Evolutionary conservation across 2,113 vertebrate genomes (phyloP).

Genomic region (Epinephelus lanceolatus): DNA sequence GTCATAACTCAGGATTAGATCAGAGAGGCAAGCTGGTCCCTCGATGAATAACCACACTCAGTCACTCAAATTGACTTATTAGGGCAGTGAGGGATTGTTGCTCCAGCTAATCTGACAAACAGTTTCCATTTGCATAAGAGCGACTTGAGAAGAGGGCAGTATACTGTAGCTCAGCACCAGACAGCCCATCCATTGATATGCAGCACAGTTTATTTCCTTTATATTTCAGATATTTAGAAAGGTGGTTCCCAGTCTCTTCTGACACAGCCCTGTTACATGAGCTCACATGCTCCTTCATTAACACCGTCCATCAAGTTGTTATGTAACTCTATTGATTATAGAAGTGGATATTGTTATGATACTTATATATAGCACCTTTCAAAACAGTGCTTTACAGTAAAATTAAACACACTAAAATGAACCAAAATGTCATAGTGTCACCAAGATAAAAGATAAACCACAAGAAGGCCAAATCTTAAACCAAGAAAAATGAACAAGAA

Average conservation of each 20-base stretch:
- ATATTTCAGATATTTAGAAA: constrained; percentile 7
- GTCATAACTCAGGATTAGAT: constrained; percentile 76
- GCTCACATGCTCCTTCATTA: background rate
- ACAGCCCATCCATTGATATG: constrained; percentile 2
- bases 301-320: background rate
- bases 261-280: background rate
- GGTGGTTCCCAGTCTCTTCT: background rate
- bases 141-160: constrained; percentile 38
- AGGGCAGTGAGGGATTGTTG: constrained; percentile 68
- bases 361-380: too few relatives aligned
- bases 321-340: background rate
- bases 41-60: constrained; percentile 66
- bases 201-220: constrained; percentile 13
- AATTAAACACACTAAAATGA: too few relatives aligned
- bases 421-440: too few relatives aligned
- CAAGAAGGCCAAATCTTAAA: too few relatives aligned
- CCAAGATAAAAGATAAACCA: too few relatives aligned
- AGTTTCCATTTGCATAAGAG: constrained; percentile 62
- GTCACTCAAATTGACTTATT: constrained; percentile 77
- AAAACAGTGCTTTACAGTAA: too few relatives aligned
- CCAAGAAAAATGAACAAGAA: too few relatives aligned
- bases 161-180: background rate
- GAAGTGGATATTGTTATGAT: background rate
- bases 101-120: constrained; percentile 65
- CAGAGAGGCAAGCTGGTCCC: constrained; percentile 65